Conservation (phyloP, 2,888 invertebrate species). For the Mythimna pallens region DNA sequence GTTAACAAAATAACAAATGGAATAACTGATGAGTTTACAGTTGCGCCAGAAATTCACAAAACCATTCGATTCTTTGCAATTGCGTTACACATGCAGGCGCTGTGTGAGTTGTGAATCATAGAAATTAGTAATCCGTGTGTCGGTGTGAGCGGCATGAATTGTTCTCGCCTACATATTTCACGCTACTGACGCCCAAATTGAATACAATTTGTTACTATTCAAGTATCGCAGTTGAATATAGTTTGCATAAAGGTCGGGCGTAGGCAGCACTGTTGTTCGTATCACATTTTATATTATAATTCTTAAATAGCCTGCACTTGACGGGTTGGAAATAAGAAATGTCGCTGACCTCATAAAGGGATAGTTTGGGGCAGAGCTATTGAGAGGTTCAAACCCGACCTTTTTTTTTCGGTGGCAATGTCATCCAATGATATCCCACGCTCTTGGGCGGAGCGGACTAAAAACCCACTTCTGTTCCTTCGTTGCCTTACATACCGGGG, state of each 20-base stretch:
- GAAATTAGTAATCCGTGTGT: constrained; percentile 26
- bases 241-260: constrained; percentile 14
- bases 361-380: not conserved
- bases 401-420: not conserved
- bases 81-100: constrained; percentile 9
- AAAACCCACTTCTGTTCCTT: too few species aligned
- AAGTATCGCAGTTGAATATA: constrained; percentile 19
- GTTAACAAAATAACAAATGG: not conserved
- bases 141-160: constrained; percentile 23
- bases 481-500: too few species aligned
- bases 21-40: not conserved
- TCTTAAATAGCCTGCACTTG: constrained; percentile 34
- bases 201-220: constrained; percentile 41
- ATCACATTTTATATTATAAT: constrained; percentile 24
- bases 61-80: not conserved
- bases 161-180: constrained; percentile 15
- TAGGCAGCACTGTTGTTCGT: not conserved
- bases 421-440: too few species aligned
- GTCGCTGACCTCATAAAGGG: constrained; percentile 31
- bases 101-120: constrained; percentile 12
- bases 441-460: too few species aligned
- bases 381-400: not conserved
- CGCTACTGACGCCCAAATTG: constrained; percentile 23
- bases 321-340: constrained; percentile 55
- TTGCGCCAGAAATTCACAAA: not conserved